phyloP scores from a whole-genome alignment of 37 sponge, comb jelly and placozoan genomes.

The Cliona cf. orientalis region DNA sequence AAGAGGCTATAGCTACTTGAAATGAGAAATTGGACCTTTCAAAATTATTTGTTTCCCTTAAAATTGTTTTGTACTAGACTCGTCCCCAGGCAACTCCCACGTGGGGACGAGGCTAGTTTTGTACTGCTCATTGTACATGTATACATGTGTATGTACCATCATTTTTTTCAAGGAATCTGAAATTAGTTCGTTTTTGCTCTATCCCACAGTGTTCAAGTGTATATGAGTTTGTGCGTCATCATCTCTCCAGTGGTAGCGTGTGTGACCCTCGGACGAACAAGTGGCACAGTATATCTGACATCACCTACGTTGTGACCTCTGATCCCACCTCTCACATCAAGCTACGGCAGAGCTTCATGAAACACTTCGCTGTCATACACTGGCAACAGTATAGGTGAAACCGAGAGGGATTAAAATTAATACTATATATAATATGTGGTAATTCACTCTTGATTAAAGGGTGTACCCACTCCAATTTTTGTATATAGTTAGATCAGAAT shows the following conservation, averaged over 20 bases:
- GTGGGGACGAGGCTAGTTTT: too few relatives aligned
- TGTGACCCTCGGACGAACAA: slow-evolving; percentile 42
- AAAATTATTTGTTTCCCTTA: too few relatives aligned
- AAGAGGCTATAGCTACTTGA: too few relatives aligned
- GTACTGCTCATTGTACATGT: too few relatives aligned
- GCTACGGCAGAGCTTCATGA: slow-evolving; percentile 25
- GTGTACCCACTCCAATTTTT: too few relatives aligned
- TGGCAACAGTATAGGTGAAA: slow-evolving; percentile 65
- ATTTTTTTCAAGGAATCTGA: neutral
- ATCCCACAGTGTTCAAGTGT: slow-evolving; percentile 13
- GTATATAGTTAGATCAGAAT: too few relatives aligned
- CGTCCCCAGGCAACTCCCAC: too few relatives aligned
- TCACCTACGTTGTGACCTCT: slow-evolving; percentile 46
- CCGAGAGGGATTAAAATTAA: too few relatives aligned
- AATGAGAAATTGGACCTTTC: too few relatives aligned
- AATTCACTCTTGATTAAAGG: too few relatives aligned
- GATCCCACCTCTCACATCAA: slow-evolving; percentile 4
- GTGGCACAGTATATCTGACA: slow-evolving; percentile 39
- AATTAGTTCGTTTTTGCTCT: neutral
- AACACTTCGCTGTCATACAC: slow-evolving; percentile 46
- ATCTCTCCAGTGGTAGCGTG: slow-evolving; percentile 52
- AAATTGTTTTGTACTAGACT: too few relatives aligned
- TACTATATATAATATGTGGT: too few relatives aligned
- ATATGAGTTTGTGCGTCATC: slow-evolving; percentile 52
- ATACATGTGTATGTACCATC: neutral